Conservation (phyloP, 2,888 invertebrate genomes). For the Epistrophe grossulariae region DNA sequence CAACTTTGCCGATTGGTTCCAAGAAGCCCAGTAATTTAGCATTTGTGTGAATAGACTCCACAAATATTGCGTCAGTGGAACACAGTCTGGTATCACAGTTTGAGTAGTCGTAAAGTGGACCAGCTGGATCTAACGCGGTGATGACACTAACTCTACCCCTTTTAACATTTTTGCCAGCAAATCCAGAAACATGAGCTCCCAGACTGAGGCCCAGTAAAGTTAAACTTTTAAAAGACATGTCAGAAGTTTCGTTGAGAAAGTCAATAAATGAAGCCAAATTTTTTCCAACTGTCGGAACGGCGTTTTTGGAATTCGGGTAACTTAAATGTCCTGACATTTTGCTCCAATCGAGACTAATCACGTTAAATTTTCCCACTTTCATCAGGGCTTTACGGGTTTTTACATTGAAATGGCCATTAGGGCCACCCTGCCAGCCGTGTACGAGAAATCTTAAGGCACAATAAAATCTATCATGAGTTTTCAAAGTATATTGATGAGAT, state of each 20-base stretch:
- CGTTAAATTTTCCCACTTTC: constrained; percentile 84
- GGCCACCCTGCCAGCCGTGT: constrained; percentile 86
- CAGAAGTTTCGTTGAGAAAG: constrained; percentile 83
- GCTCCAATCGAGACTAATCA: constrained; percentile 28
- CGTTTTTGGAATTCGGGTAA: constrained; percentile 84
- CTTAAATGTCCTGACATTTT: constrained; percentile 84
- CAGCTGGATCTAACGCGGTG: constrained; percentile 81
- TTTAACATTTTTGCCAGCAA: constrained; percentile 85
- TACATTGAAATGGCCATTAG: constrained; percentile 82
- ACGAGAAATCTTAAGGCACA: constrained; percentile 80
- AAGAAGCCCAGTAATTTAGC: constrained; percentile 79
- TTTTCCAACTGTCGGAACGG: constrained; percentile 77
- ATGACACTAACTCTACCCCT: constrained; percentile 85
- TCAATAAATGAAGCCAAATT: constrained; percentile 78
- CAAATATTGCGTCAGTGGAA: constrained; percentile 78
- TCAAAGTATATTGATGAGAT: neutral
- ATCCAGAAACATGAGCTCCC: constrained; percentile 86
- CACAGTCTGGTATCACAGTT: constrained; percentile 77
- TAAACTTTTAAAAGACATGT: constrained; percentile 84
- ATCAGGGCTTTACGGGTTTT: constrained; percentile 84
- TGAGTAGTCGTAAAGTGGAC: constrained; percentile 77
- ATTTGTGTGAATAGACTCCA: constrained; percentile 80
- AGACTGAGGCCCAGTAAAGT: constrained; percentile 85
- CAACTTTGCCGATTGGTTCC: constrained; percentile 81
- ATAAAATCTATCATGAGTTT: neutral